A percentile compares a stretch with the other conserved stretches of the same genome.
These are phyloP conservation scores for Rafetus swinhoei DNA, from an alignment of 2,113 vertebrate species.

Conservation along the genomic window DNA sequence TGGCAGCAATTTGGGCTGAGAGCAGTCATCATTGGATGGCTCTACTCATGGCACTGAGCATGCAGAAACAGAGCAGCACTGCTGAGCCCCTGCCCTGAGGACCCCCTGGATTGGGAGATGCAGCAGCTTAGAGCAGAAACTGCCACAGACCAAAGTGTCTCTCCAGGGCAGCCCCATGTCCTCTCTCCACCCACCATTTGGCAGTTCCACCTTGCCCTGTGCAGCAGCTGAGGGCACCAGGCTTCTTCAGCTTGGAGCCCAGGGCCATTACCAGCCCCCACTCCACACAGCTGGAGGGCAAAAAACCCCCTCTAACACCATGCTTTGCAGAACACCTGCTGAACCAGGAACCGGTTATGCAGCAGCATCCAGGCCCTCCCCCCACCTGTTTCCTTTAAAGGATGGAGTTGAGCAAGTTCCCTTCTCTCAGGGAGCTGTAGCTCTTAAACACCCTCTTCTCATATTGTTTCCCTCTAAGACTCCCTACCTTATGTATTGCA, in stretches of 20 bases:
- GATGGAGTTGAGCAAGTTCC: too few species aligned
- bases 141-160: too few species aligned
- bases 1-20: not conserved
- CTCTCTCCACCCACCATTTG: not conserved
- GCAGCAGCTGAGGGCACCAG: too few species aligned
- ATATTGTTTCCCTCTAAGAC: too few species aligned
- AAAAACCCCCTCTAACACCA: too few species aligned
- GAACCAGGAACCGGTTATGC: too few species aligned
- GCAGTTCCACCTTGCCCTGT: not conserved
- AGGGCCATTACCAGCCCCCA: not conserved
- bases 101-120: not conserved
- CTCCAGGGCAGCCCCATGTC: not conserved
- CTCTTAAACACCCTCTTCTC: not conserved
- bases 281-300: not conserved
- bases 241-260: not conserved
- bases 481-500: not conserved
- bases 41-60: conserved; percentile 5
- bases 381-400: too few species aligned
- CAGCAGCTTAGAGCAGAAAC: not conserved
- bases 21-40: not conserved
- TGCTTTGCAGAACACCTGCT: not conserved
- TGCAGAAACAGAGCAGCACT: not conserved
- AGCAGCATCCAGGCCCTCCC: too few species aligned
- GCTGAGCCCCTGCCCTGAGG: not conserved
- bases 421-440: too few species aligned